Evolutionary conservation across 2,888 invertebrate genomes (phyloP), one percentile per base, ranked within the genome.

Genomic region (Drosophila gaucha): DNA sequence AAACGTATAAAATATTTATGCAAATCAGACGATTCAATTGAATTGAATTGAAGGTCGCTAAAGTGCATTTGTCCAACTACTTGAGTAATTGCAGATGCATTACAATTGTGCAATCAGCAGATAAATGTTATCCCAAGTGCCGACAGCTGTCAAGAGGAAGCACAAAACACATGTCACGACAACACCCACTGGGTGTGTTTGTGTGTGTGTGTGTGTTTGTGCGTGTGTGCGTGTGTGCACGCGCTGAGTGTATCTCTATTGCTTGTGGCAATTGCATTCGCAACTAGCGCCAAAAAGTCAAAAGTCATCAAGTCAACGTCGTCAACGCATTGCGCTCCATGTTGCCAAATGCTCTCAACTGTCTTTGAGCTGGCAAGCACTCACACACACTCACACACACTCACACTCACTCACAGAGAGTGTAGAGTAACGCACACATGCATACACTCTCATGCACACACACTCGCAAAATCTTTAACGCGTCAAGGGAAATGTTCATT

Each of bases 251-350:
- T 30, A 31, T 49, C 51, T 58, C 36, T 62, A 65, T 67, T 67
- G 62, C 62, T 70, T 38, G 55, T 43, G 63, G 67, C 67, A 71
- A 64, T 71, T 55, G 63, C 74, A 74, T 54, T 64, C 55, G 66
- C 56, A 67, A 44, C 64, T 33, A 58, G 44, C 51, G 68, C 64
- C 57, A 51, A 63, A 74, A 74, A 67, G 74, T 56, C 70, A 74
- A 67, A 74, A 74, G 75, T 74, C 74, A 71, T 67, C 49, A 54
- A 57, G 67, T 64, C 59, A 63, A 58, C 28, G 74, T 60, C 60
- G 51, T 69, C 65, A 43, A 62, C 74, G 46, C 54, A 16, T 22
- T 41, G 47, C 67, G 46, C n/a, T 39, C 22, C 49, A 24, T 59
- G 54, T 51, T 68, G 46, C 49, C 66, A 55, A 59, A 55, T 49